Evolutionary conservation across 2,888 invertebrate genomes (phyloP).

Genomic region (Zootermopsis nevadensis): DNA sequence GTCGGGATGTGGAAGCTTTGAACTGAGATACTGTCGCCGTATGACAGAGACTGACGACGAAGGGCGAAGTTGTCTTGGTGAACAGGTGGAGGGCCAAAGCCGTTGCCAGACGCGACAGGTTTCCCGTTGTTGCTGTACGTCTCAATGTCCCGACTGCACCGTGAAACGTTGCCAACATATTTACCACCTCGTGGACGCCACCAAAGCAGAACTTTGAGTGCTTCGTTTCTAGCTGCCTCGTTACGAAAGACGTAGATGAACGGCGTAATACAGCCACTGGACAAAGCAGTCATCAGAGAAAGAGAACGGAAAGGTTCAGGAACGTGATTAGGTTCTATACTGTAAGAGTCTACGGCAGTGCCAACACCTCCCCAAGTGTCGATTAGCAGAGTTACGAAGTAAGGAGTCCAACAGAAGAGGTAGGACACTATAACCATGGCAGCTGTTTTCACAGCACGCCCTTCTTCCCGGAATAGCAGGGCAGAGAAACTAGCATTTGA

Average conservation of each 20-base stretch:
- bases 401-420: conserved; percentile 66
- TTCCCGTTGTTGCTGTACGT: conserved; percentile 16
- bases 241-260: conserved; percentile 67
- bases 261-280: conserved; percentile 65
- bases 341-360: conserved; percentile 53
- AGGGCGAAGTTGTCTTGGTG: conserved; percentile 46
- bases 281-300: conserved; percentile 60
- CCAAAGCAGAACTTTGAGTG: conserved; percentile 57
- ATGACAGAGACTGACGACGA: conserved; percentile 55
- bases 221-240: conserved; percentile 61
- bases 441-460: conserved; percentile 66
- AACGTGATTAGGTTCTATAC: conserved; percentile 54
- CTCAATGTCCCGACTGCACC: conserved; percentile 35
- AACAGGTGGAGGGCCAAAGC: conserved; percentile 38
- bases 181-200: conserved; percentile 54
- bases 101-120: background rate
- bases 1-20: conserved; percentile 57
- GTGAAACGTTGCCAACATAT: conserved; percentile 45
- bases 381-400: conserved; percentile 58
- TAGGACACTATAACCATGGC: conserved; percentile 65
- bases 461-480: conserved; percentile 65
- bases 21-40: conserved; percentile 57
- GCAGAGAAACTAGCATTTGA: conserved; percentile 63
- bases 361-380: conserved; percentile 56
- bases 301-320: conserved; percentile 55